Percentiles rank a stretch among this genome's conserved stretches.
These are phyloP conservation scores for Cenopis cana DNA, from an alignment of 2,888 invertebrate genomes.

Conservation along the genomic window DNA sequence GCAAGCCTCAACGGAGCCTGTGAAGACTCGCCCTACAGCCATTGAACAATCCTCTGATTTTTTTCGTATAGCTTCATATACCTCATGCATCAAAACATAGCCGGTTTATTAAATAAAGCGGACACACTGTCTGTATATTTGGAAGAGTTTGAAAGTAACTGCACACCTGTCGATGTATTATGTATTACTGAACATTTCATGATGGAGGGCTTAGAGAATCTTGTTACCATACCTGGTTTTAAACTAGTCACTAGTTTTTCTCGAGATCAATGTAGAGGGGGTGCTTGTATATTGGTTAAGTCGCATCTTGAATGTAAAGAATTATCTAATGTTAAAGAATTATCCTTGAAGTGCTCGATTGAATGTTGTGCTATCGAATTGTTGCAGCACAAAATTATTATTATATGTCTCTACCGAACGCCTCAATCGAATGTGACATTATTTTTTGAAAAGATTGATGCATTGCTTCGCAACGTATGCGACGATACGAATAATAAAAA, in stretches of 20 bases:
- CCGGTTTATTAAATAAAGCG: not conserved
- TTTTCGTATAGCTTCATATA: not conserved
- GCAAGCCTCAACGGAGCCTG: too few species aligned
- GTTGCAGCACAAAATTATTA: not conserved
- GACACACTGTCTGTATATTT: not conserved
- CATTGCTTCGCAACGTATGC: not conserved
- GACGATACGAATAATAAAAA: constrained; percentile 8
- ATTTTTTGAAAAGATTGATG: constrained; percentile 7
- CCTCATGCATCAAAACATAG: not conserved
- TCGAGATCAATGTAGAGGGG: not conserved
- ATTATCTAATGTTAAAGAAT: not conserved
- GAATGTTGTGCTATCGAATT: constrained; percentile 15
- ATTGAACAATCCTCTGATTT: not conserved
- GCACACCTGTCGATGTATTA: not conserved
- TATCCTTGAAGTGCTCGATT: not conserved
- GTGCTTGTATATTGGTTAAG: constrained; percentile 3
- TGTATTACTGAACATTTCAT: constrained; percentile 5
- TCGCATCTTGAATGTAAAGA: constrained; percentile 3
- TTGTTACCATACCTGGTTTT: not conserved
- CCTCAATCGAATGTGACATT: constrained; percentile 2
- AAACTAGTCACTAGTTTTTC: not conserved
- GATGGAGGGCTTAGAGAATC: not conserved
- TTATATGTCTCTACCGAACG: constrained; percentile 17
- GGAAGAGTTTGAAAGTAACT: not conserved
- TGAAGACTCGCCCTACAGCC: too few species aligned